Conservation (phyloP, 2,113 vertebrate genomes). For the Falco punctatus region DNA sequence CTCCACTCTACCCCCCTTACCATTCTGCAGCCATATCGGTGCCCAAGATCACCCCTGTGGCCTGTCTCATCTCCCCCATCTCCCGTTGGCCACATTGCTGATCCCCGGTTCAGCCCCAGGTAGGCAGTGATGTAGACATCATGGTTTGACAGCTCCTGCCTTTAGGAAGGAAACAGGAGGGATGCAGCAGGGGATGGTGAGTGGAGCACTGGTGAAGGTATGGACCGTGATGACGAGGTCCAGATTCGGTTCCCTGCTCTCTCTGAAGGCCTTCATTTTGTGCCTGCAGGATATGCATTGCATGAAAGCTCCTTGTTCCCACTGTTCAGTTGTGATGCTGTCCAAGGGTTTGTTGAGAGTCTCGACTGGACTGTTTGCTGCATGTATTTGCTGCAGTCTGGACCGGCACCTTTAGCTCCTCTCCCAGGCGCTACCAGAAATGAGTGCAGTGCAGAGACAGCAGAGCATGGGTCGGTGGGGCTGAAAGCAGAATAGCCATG, state of each 20-base stretch:
- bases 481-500: background rate
- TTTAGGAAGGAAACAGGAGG: background rate
- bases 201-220: fast-evolving
- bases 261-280: background rate
- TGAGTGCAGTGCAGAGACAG: background rate
- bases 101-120: background rate
- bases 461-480: background rate
- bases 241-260: background rate
- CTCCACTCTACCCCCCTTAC: background rate
- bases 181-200: background rate
- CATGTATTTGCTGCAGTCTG: background rate
- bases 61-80: background rate
- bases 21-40: background rate
- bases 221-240: fast-evolving
- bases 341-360: background rate
- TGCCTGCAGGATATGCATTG: background rate
- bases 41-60: background rate
- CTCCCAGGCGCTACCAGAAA: background rate
- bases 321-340: fast-evolving
- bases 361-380: background rate
- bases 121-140: background rate
- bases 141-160: background rate
- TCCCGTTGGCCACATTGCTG: background rate
- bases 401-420: background rate
- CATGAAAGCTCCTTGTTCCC: background rate